These are phyloP conservation scores for Hydrophis major DNA, from an alignment of 2,797 vertebrate species.

Conservation along the genomic window DNA sequence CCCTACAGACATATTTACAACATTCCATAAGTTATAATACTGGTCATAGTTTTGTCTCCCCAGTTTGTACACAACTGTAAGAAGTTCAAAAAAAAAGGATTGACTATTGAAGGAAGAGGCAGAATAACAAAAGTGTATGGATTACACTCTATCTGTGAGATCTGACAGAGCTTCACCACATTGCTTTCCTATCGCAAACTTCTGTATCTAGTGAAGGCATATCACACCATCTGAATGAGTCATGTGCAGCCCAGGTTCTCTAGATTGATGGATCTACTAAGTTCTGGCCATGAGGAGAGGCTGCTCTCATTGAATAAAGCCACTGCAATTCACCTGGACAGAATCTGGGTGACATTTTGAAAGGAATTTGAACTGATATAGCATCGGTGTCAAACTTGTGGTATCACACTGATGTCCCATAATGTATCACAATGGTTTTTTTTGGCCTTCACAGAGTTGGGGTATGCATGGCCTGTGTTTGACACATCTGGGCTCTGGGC, in stretches of 20 bases:
- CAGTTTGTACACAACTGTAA: neutral
- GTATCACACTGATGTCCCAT: neutral
- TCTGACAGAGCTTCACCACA: neutral
- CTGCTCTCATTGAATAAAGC: neutral
- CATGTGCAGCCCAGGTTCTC: neutral
- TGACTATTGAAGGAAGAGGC: neutral
- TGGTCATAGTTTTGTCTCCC: neutral
- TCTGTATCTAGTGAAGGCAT: neutral
- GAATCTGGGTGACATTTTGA: neutral
- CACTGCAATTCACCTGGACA: neutral
- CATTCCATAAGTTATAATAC: neutral
- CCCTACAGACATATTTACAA: neutral
- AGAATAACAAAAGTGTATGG: neutral
- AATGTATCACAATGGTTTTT: neutral
- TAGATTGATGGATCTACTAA: neutral
- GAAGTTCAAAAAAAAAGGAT: neutral
- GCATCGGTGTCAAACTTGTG: neutral
- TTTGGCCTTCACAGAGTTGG: neutral
- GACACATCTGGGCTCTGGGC: neutral
- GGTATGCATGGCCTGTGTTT: accelerated
- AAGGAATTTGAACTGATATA: neutral
- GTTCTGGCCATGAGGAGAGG: neutral
- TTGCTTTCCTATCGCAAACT: neutral
- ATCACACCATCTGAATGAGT: neutral
- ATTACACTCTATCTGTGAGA: neutral